Base-by-base conservation (phyloP, 2,888 invertebrate species). In the Heliconius charithonia region DNA sequence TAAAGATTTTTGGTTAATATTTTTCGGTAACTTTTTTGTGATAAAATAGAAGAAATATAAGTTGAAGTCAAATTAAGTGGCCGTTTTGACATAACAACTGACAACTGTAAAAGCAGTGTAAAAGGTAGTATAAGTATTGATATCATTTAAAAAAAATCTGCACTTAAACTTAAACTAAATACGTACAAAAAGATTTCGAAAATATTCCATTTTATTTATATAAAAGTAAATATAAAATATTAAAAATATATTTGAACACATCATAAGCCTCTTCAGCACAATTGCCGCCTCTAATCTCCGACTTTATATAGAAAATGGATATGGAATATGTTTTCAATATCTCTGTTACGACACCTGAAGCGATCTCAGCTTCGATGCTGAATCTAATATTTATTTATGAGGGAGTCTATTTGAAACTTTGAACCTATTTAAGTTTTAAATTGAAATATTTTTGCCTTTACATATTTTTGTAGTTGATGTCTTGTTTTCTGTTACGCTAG, bases 271-370 rank as follows among this genome's bases (percentile, higher is more conserved):
- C 69, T 69, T 69, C 41, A 41, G 41, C 69, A 25, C 69, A 69
- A 69, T 69, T 72, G 32, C 59, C 32, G 37, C 59, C 32, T 79
- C 70, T 79, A 79, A 79, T 79, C 79, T 71, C 37, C 59, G 29
- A 56, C 37, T 75, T 63, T 74, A 41, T 70, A 62, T 76, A 73
- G 73, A 76, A 79, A 79, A 76, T 76, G 69, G 69, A 79, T 74
- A 79, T 79, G 27, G 69, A 37, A 74, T 79, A 74, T 77, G 72
- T 66, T 73, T 25, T 51, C 77, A 77, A 77, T 77, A 77, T 73
- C 70, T 59, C 59, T 72, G 72, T 72, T 27, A 41, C 63, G 74
- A 63, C 62, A 74, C 74, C 74, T 63, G 74, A 63, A 74, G 63
- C 74, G 74, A 74, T 62, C 63, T 37, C 56, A 12, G 56, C 56